A percentile compares a stretch with the other conserved stretches of the same genome.
Conservation (phyloP, 2,113 vertebrate species). For the Pelecanoides urinatrix region DNA sequence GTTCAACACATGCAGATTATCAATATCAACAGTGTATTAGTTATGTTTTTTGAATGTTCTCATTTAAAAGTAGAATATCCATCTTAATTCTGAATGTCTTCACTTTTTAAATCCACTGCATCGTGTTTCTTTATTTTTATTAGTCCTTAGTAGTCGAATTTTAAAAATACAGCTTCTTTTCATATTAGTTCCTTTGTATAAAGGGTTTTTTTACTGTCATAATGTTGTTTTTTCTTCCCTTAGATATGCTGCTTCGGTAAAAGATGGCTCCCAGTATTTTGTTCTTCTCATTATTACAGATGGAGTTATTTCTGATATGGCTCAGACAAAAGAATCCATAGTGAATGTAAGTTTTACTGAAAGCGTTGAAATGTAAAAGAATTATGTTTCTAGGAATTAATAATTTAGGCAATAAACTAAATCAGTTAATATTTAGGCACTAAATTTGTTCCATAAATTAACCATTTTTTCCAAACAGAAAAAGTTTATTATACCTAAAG, state of each 20-base stretch:
- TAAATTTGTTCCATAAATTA: neutral
- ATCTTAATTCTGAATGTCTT: neutral
- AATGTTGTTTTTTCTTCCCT: neutral
- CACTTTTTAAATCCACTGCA: neutral
- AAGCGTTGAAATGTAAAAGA: neutral
- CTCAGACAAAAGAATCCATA: conserved; percentile 94
- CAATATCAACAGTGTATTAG: neutral
- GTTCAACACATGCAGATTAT: neutral
- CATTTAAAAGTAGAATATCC: neutral
- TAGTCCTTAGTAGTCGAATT: neutral
- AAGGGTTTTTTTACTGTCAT: neutral
- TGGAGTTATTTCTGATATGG: conserved; percentile 97
- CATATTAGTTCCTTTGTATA: neutral
- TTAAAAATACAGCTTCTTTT: neutral
- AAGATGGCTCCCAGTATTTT: conserved; percentile 97
- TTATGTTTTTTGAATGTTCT: neutral
- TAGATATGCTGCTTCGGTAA: conserved; percentile 91
- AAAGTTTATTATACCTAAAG: neutral
- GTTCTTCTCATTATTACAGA: conserved; percentile 95
- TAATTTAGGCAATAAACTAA: neutral
- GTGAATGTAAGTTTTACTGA: conserved; percentile 83
- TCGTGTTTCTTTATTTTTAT: neutral
- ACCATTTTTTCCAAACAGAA: neutral
- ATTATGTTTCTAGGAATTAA: neutral
- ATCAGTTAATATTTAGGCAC: neutral